A percentile compares a stretch with the other conserved stretches of the same genome.
Evolutionary conservation across 53 echinoderm and acorn worm genomes (phyloP).

Genomic region (Mesocentrotus franciscanus): DNA sequence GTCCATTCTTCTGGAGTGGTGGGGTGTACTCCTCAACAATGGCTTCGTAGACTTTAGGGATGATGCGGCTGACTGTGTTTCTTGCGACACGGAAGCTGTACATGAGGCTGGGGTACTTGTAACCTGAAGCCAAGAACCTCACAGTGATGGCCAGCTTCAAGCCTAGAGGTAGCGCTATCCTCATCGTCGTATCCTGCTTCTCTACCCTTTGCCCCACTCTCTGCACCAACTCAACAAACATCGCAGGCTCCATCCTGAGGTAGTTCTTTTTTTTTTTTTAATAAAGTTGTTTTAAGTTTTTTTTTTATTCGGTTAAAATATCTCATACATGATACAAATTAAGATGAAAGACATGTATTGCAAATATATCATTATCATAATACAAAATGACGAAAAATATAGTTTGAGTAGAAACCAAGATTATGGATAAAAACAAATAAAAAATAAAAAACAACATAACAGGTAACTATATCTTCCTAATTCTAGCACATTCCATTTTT

Average conservation of each 20-base stretch:
- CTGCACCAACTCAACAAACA: constrained; percentile 46
- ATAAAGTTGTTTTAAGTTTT: no score
- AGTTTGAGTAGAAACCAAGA: no score
- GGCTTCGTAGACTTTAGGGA: constrained; percentile 66
- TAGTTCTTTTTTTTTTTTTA: no score
- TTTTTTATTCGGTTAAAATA: no score
- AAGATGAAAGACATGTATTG: no score
- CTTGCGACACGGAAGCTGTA: constrained; percentile 27
- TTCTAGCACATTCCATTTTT: no score
- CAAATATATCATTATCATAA: no score
- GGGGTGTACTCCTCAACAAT: constrained; percentile 42
- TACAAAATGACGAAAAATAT: no score
- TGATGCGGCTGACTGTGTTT: constrained; percentile 38
- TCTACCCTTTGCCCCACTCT: constrained; percentile 41
- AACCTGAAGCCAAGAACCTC: constrained; percentile 44
- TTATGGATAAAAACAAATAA: no score
- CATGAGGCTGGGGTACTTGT: constrained; percentile 12
- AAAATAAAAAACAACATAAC: no score
- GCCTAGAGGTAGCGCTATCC: not conserved
- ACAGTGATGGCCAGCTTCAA: constrained; percentile 59
- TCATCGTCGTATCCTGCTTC: constrained; percentile 10
- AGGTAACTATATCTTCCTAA: no score
- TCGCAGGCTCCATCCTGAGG: constrained; percentile 57
- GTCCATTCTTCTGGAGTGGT: constrained; percentile 65
- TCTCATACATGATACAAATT: no score